Evolutionary conservation across 1,140 invertebrate species (phyloP).

Genomic region (Gonioctena quinquepunctata): DNA sequence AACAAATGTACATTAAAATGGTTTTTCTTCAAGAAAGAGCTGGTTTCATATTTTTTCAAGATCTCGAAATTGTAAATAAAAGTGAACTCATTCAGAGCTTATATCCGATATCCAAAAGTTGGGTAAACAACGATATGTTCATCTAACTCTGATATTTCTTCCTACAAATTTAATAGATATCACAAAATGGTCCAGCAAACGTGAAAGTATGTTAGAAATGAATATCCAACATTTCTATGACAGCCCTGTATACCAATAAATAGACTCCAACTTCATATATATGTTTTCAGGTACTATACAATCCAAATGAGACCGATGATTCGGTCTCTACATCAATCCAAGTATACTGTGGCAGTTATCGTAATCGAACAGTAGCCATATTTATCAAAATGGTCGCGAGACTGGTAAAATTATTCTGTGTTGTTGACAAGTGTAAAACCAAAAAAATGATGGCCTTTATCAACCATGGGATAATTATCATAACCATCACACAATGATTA

Average conservation of each 20-base stretch:
- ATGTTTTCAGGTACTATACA: conserved; percentile 25
- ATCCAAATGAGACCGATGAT: conserved; percentile 13
- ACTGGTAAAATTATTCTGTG: neutral
- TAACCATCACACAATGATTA: too few relatives aligned
- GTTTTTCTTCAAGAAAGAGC: too few relatives aligned
- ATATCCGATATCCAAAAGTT: too few relatives aligned
- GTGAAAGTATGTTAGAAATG: neutral
- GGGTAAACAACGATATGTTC: too few relatives aligned
- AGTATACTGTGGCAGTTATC: conserved; percentile 16
- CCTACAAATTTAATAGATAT: too few relatives aligned
- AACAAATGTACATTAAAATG: neutral
- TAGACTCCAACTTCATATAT: conserved; percentile 23
- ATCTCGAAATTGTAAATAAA: too few relatives aligned
- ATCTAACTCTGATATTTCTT: too few relatives aligned
- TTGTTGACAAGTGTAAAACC: too few relatives aligned
- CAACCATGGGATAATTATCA: too few relatives aligned
- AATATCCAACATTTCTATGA: conserved; percentile 4
- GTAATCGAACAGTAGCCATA: neutral
- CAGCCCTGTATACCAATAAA: conserved; percentile 19
- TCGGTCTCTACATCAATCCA: conserved; percentile 18
- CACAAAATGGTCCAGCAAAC: neutral
- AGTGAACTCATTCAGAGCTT: too few relatives aligned
- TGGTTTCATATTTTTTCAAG: too few relatives aligned
- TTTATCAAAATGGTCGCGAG: neutral
- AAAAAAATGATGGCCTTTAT: too few relatives aligned